Evolutionary conservation across 1,140 invertebrate species (phyloP), one percentile per base, ranked within the genome.

Genomic region (Cotesia chilonis): DNA sequence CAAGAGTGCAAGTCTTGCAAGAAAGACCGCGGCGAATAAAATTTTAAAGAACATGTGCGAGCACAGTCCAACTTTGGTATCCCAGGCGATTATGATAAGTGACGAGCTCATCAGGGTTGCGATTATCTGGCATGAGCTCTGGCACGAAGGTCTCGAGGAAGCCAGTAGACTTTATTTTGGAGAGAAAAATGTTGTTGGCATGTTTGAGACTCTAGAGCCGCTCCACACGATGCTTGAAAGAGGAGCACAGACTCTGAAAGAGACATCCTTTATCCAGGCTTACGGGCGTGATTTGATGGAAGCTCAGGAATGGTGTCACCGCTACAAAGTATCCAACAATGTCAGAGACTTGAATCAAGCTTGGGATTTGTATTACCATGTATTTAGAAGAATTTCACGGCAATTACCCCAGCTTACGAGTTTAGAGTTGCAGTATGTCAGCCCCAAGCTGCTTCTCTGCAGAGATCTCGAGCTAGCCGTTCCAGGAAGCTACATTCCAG

Each of bases 331-430:
- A 71, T 94, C 94, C 0, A 91, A 92, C 3, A 96, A 97, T 78
- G 91, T 94, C 0, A 90, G 96, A 68, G 96, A 99, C 79, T 87
- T 99, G 28, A 98, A 97, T 81, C 95, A 97, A 83, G 98, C 98
- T 10, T 99, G 98, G 98, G 98, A 99, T 83, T 87, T 99, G 0
- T 99, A 99, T 84, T 99, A 99, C 86, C 95, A 98, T 80, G 97
- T 99, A 7, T 99, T 99, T 83, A 90, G 97, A 61, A 91, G 96
- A 68, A 99, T 99, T 77, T 95, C 95, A 0, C 90, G 96, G 69
- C 98, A 99, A 85, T 88, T 99, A 73, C 96, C 97, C 2, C 94
- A 96, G 76, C 83, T 96, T 10, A 95, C 94, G 1, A 94, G 93
- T 59, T 85, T 96, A 37, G 97, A 99, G 85, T 86, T 99, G 70